These are phyloP conservation scores for Saccostrea echinata DNA, from an alignment of 1,140 invertebrate species.

Conservation along the genomic window DNA sequence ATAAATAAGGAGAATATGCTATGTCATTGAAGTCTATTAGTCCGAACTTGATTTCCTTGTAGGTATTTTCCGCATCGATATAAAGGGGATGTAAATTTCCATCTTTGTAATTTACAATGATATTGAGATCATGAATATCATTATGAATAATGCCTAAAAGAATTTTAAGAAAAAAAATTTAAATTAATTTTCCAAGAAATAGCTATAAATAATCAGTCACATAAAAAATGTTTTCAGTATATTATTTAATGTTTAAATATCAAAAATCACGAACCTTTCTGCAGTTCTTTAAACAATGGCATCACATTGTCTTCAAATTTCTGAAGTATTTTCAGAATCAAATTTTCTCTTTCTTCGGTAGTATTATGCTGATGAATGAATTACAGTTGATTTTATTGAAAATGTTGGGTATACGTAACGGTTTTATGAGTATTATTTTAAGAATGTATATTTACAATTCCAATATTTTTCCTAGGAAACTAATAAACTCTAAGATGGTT, in stretches of 20 bases:
- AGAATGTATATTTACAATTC: too few species aligned
- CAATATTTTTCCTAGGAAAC: too few species aligned
- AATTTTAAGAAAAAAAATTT: too few species aligned
- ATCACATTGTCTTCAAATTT: background rate
- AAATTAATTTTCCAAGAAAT: too few species aligned
- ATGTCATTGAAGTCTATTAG: conserved; percentile 31
- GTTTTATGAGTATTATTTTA: too few species aligned
- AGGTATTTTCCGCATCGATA: too few species aligned
- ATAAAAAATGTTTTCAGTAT: background rate
- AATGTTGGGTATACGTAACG: too few species aligned
- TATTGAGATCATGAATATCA: conserved; percentile 34
- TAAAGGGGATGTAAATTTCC: background rate
- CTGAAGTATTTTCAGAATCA: background rate
- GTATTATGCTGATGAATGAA: background rate
- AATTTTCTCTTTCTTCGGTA: background rate
- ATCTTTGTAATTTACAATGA: conserved; percentile 31
- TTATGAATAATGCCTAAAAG: conserved; percentile 29
- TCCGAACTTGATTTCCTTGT: background rate
- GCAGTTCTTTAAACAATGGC: background rate
- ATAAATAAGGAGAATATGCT: background rate
- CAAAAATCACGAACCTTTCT: background rate
- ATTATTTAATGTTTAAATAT: background rate
- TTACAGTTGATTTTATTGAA: background rate
- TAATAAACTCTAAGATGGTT: too few species aligned
- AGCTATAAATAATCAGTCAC: too few species aligned